Evolutionary conservation across 1,140 invertebrate species (phyloP), one percentile per base, ranked within the genome.

Genomic region (Rhopalosiphum padi): DNA sequence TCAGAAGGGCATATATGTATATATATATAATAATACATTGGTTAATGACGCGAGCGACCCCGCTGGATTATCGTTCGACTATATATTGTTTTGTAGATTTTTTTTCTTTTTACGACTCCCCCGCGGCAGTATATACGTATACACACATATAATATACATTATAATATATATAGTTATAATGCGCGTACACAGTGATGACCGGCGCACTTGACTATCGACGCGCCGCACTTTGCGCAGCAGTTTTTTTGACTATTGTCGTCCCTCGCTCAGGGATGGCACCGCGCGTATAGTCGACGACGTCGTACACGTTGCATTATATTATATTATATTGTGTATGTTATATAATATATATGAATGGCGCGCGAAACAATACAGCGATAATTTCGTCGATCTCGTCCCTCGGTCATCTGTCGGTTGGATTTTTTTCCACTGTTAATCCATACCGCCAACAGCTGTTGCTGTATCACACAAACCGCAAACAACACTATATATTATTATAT

Each of bases 331-430:
- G n/a, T n/a, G n/a, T n/a, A 68, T 18, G 37, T 37, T 37, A 37
- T 37, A 37, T 37, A 37, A 37, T 37, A 37, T 30, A 43, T 21
- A 43, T 68, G 90, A 46, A 91, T 91, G 41, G 41, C 53, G 5
- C 53, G 68, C 60, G 68, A 93, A 93, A 93, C 91, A 93, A 93
- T 93, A 93, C 37, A 37, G 43, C 91, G 91, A 93, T 93, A 93
- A 93, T 93, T 93, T 93, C 82, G 48, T 48, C 30, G 68, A 43
- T 15, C 48, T 93, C 82, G 46, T 86, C 91, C 82, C 68, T 37
- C 91, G 91, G 91, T 93, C 91, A 93, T 93, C 91, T 83, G 77
- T 92, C 41, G 55, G 22, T 35, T 9, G 53, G 25, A 30, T 90
- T 77, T 90, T 60, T 90, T 77, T 77, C 60, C 30, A 88, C 35